Evolutionary conservation across 2,113 vertebrate genomes (phyloP).

Genomic region (Phaethornis superciliosus): DNA sequence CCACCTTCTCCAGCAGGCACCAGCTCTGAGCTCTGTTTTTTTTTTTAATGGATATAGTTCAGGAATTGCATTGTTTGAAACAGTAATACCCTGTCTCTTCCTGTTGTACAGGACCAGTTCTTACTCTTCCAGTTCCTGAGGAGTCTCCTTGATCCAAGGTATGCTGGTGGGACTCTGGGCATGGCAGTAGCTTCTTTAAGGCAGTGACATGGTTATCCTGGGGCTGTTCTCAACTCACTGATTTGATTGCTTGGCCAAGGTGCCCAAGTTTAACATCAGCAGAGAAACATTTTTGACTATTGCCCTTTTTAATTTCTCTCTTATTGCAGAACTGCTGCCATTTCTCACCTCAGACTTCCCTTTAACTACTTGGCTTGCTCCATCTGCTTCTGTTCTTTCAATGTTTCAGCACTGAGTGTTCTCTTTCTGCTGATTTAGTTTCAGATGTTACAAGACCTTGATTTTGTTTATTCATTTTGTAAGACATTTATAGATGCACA

Average conservation of each 20-base stretch:
- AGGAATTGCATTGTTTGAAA: background rate
- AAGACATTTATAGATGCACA: background rate
- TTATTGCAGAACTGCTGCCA: background rate
- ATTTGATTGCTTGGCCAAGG: no score
- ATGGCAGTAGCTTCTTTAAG: no score
- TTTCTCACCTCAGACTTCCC: background rate
- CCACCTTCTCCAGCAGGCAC: background rate
- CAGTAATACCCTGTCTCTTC: background rate
- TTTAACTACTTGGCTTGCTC: background rate
- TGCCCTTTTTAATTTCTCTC: background rate
- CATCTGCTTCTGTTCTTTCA: background rate
- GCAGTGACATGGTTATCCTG: no score
- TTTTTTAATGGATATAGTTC: background rate
- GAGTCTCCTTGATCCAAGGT: no score
- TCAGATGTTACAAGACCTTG: background rate
- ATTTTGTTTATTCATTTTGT: background rate
- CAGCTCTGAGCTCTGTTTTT: background rate
- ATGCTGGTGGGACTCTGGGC: no score
- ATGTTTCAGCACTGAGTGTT: background rate
- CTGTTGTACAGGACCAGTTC: constrained; percentile 78
- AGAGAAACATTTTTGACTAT: no score
- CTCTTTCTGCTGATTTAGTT: background rate
- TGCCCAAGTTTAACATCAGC: no score
- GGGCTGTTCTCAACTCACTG: no score
- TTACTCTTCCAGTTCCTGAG: constrained; percentile 89